Evolutionary conservation across 2,888 invertebrate species (phyloP), one percentile per base, ranked within the genome.

Genomic region (Campaea margaritaria): DNA sequence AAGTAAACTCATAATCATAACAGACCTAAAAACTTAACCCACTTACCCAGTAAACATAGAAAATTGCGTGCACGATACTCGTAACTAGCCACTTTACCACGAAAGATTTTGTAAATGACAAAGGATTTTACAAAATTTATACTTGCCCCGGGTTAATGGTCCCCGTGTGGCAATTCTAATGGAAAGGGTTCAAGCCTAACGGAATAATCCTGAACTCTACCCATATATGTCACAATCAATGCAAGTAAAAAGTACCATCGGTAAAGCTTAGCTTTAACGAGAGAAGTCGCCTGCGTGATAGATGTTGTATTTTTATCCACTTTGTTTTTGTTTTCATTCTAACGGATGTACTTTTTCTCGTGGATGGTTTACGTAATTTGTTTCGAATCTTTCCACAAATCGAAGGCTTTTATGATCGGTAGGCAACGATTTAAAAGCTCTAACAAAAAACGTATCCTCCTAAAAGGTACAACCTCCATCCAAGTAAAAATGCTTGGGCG

Each of bases 191-290:
- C 69, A 68, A 73, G 62, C 67, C 62, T 67, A 61, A 62, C 64
- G 65, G 75, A 71, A 71, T 77, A 79, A 82, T 72, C 75, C 79
- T 71, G 69, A 66, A 71, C 75, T 74, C 62, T 67, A 72, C 76
- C 74, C 70, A 69, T 75, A 81, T 86, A 79, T 71, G 74, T 86
- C 78, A 81, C 83, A 79, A 83, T 85, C 81, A 81, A 73, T 73
- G 73, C 67, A 63, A 65, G 58, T 59, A 70, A 74, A 72, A 72
- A 75, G 67, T 71, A 66, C 68, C 69, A 79, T 76, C 60, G 68
- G 62, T 76, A 72, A 68, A 67, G 75, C 70, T 74, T 70, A 68
- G 39, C 49, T 16, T 58, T 64, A 50, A 36, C 55, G 36, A 58
- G 66, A 60, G 56, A 50, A 59, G 49, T 54, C 42, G 21, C 43